Conservation (phyloP, 1,140 invertebrate species). For the Aricia agestis region DNA sequence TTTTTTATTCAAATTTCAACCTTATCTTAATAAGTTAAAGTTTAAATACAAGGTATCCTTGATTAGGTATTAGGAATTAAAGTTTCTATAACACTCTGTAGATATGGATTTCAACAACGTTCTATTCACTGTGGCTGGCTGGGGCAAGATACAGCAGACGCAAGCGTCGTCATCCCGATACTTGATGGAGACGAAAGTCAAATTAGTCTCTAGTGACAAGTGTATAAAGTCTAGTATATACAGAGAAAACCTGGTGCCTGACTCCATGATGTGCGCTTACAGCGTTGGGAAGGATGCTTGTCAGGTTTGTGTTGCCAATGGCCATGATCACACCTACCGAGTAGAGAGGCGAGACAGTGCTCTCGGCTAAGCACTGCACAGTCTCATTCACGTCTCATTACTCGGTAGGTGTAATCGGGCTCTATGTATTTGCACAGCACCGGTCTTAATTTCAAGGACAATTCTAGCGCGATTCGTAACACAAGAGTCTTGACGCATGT, state of each 20-base stretch:
- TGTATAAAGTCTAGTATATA: constrained; percentile 58
- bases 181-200: constrained; percentile 62
- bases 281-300: constrained; percentile 72
- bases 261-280: constrained; percentile 76
- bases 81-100: constrained; percentile 29
- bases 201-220: constrained; percentile 40
- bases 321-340: too few species aligned
- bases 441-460: not conserved
- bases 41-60: too few species aligned
- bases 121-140: constrained; percentile 57
- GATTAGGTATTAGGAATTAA: too few species aligned
- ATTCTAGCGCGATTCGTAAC: not conserved
- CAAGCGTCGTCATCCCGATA: constrained; percentile 63
- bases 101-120: constrained; percentile 50
- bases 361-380: too few species aligned
- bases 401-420: too few species aligned
- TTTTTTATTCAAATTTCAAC: too few species aligned
- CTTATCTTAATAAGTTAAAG: too few species aligned
- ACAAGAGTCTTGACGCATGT: not conserved
- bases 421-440: too few species aligned
- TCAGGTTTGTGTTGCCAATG: constrained; percentile 54
- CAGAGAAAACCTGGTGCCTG: constrained; percentile 51
- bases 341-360: not conserved
- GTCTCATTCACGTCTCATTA: too few species aligned
- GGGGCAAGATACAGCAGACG: constrained; percentile 65